These are phyloP conservation scores for Rhizomys pruinosus DNA, from an alignment of 2,113 vertebrate species.

Conservation along the genomic window DNA sequence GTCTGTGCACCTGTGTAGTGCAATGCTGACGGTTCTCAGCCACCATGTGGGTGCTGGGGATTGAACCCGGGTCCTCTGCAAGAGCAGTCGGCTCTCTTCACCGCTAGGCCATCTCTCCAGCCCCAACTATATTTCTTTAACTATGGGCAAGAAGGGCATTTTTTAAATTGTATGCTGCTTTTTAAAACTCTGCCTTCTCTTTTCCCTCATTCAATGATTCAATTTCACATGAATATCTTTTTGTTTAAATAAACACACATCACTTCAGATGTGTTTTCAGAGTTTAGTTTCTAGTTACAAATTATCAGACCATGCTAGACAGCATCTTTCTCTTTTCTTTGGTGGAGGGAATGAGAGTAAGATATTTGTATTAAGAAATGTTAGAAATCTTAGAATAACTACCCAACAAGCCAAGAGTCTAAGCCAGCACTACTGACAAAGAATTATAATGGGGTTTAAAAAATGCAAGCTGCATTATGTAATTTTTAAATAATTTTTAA, in stretches of 20 bases:
- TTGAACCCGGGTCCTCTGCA: too few relatives aligned
- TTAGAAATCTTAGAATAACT: constrained; percentile 29
- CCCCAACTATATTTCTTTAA: constrained; percentile 38
- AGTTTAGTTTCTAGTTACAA: constrained; percentile 42
- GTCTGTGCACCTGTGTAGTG: too few relatives aligned
- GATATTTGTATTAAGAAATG: constrained; percentile 30
- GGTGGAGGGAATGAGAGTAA: neutral
- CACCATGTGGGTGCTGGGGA: too few relatives aligned
- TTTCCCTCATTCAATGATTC: neutral
- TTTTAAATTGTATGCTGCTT: neutral
- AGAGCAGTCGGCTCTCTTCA: too few relatives aligned
- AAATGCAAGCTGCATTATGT: too few relatives aligned
- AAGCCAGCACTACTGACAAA: neutral
- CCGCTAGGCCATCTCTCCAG: too few relatives aligned
- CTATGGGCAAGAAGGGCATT: neutral
- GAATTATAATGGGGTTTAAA: neutral
- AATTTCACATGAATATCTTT: constrained; percentile 9
- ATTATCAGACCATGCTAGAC: too few relatives aligned
- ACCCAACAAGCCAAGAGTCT: neutral
- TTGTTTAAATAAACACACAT: constrained; percentile 45
- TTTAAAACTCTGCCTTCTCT: neutral
- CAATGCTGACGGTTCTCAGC: too few relatives aligned
- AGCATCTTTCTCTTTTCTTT: too few relatives aligned
- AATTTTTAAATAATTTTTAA: too few relatives aligned
- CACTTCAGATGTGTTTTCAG: constrained; percentile 19